phyloP scores from a whole-genome alignment of 2,797 vertebrate species.

The Tympanoctomys barrerae region DNA sequence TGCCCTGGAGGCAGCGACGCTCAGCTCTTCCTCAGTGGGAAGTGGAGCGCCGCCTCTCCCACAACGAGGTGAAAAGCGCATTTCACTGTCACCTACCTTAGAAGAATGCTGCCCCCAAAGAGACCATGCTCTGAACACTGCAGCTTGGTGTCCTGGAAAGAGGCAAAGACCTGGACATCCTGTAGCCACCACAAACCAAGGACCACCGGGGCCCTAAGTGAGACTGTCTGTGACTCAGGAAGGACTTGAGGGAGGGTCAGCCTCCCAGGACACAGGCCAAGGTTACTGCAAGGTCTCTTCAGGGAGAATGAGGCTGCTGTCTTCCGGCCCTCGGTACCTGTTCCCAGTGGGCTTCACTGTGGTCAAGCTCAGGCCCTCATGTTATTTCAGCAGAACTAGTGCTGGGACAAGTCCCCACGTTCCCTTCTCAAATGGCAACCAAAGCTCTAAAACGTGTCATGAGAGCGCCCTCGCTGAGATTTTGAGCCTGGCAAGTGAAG shows the following conservation, averaged over 20 bases:
- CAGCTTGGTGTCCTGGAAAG: background rate
- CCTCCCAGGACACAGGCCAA: background rate
- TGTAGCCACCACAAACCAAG: background rate
- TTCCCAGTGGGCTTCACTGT: background rate
- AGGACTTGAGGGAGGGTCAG: no score
- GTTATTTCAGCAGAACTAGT: background rate
- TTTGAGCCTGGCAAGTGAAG: background rate
- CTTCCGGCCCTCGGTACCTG: background rate
- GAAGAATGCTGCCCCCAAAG: background rate
- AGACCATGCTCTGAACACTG: background rate
- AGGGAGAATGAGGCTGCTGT: background rate
- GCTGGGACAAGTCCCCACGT: background rate
- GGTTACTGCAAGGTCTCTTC: background rate
- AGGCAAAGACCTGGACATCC: accelerated
- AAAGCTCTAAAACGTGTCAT: background rate
- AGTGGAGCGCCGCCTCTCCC: background rate
- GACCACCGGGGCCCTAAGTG: accelerated
- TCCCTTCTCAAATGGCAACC: no score
- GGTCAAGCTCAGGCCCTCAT: no score
- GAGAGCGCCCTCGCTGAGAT: background rate
- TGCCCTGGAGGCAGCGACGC: background rate
- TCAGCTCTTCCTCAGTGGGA: background rate
- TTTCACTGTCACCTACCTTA: background rate
- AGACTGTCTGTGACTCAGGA: background rate
- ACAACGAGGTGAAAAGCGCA: background rate